These are phyloP conservation scores for Irena cyanogastra DNA, from an alignment of 2,113 vertebrate genomes.

Conservation along the genomic window DNA sequence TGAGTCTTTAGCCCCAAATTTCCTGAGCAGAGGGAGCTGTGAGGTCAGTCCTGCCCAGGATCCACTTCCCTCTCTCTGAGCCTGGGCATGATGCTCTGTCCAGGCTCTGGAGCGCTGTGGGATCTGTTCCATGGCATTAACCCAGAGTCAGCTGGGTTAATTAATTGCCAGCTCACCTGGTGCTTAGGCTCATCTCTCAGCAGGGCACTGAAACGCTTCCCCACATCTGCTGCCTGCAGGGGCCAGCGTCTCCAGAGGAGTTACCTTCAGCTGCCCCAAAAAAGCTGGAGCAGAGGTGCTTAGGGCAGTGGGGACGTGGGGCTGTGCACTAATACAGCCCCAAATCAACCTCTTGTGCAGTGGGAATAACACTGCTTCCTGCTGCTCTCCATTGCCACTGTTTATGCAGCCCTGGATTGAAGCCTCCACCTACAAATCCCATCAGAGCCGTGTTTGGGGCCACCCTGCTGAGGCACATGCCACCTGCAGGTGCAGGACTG, in stretches of 20 bases:
- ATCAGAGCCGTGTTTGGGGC: fast-evolving
- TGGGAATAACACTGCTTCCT: neutral
- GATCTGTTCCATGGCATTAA: neutral
- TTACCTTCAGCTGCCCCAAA: neutral
- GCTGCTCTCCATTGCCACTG: neutral
- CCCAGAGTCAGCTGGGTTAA: neutral
- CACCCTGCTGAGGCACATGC: neutral
- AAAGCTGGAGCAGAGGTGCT: neutral
- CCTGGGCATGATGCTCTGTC: neutral
- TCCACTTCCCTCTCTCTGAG: neutral
- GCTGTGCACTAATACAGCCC: neutral
- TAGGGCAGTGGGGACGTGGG: neutral
- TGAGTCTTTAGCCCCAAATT: neutral
- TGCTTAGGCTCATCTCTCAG: neutral
- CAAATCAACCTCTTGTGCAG: neutral
- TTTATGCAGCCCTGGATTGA: neutral
- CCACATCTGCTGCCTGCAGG: neutral
- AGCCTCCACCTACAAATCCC: fast-evolving
- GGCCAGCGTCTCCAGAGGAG: fast-evolving
- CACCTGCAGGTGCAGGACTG: neutral
- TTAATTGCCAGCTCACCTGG: neutral
- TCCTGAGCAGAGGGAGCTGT: neutral
- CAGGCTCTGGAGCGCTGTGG: fast-evolving
- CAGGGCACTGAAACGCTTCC: neutral
- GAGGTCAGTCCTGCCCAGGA: neutral